phyloP scores from a whole-genome alignment of 2,888 invertebrate species.

The Athalia cordata region DNA sequence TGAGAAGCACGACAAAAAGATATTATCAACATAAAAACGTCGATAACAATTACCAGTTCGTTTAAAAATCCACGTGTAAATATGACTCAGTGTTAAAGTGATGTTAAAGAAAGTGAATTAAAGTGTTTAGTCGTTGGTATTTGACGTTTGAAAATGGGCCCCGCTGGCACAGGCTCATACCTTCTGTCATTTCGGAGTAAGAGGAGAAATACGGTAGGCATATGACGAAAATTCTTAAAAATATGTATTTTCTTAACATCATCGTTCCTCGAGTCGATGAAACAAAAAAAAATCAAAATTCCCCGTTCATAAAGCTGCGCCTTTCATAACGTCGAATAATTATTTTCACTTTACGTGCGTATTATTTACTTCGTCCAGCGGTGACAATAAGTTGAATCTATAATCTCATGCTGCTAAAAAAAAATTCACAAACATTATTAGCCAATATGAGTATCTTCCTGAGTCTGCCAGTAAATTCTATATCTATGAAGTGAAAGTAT shows the following conservation, averaged over 20 bases:
- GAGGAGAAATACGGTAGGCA: slow-evolving; percentile 64
- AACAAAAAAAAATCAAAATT: too few species aligned
- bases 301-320: too few species aligned
- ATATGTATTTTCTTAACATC: not conserved
- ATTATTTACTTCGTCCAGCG: too few species aligned
- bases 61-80: not conserved
- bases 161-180: slow-evolving; percentile 57
- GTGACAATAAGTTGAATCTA: too few species aligned
- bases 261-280: not conserved
- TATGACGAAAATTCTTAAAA: not conserved
- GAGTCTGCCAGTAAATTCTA: slow-evolving; percentile 5
- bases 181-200: slow-evolving; percentile 62
- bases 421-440: too few species aligned
- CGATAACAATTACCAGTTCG: not conserved
- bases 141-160: slow-evolving; percentile 57
- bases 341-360: too few species aligned
- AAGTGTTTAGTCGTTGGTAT: slow-evolving; percentile 10
- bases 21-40: not conserved
- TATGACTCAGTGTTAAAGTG: slow-evolving; percentile 47
- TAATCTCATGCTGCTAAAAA: too few species aligned
- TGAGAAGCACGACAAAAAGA: slow-evolving; percentile 61
- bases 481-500: slow-evolving; percentile 30
- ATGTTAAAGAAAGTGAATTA: slow-evolving; percentile 25
- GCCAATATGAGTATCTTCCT: not conserved
- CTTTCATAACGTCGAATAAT: too few species aligned